phyloP scores from a whole-genome alignment of 2,888 invertebrate species.

The Dendrolimus pini region DNA sequence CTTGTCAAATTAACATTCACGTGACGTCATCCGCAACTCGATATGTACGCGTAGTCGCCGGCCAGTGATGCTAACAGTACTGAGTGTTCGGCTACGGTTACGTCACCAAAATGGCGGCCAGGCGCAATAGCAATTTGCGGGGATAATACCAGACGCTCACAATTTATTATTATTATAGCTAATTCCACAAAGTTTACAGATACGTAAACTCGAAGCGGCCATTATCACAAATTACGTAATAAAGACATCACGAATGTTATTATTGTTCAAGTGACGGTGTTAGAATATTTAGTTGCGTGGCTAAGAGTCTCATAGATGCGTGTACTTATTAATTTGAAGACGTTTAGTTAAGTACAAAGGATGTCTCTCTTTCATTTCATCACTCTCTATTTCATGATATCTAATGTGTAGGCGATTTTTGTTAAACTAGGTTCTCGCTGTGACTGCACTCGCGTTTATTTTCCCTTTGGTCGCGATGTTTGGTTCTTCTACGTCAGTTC shows the following conservation, averaged over 20 bases:
- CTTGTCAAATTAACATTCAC: too few relatives aligned
- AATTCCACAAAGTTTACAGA: slow-evolving; percentile 8
- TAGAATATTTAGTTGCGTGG: slow-evolving; percentile 33
- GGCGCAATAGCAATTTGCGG: too few relatives aligned
- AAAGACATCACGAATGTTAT: slow-evolving; percentile 62
- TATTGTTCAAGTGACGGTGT: slow-evolving; percentile 33
- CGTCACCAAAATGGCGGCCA: too few relatives aligned
- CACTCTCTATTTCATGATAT: slow-evolving; percentile 68
- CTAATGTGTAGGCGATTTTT: slow-evolving; percentile 50
- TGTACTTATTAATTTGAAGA: slow-evolving; percentile 65
- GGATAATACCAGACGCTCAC: too few relatives aligned
- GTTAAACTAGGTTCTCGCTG: slow-evolving; percentile 30
- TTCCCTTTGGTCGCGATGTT: too few relatives aligned
- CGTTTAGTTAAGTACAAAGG: slow-evolving; percentile 70
- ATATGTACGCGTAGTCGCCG: too few relatives aligned
- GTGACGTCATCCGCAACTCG: too few relatives aligned
- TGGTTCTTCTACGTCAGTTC: too few relatives aligned
- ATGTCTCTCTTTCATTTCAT: slow-evolving; percentile 71
- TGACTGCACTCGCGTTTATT: too few relatives aligned
- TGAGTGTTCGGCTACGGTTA: too few relatives aligned
- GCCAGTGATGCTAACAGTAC: too few relatives aligned
- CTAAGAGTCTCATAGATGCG: slow-evolving; percentile 62
- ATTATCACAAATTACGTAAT: slow-evolving; percentile 50
- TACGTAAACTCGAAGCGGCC: slow-evolving; percentile 21
- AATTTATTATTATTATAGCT: slow-evolving; percentile 14